Base-by-base conservation (phyloP, 2,797 vertebrate genomes). In the Telmatherina bonti region DNA sequence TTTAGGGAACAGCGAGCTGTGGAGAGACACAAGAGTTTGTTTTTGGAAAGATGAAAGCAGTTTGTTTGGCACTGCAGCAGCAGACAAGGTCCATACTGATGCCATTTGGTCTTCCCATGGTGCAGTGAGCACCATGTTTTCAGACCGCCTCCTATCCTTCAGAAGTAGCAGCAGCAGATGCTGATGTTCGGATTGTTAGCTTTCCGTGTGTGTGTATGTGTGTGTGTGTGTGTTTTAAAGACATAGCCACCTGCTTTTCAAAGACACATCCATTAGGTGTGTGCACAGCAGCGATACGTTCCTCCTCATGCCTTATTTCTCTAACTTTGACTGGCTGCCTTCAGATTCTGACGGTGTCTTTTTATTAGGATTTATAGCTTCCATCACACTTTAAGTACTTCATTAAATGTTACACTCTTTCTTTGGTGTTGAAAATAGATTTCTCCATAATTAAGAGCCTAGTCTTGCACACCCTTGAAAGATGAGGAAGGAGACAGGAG, bases 101-200 rank as follows among this genome's bases (percentile, higher is more conserved):
- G 60, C 66, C 77, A 79, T 76, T 79, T 83, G 88, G 77, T 77
- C 66, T 49, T 78, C 79, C 74, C 67, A 74, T 67, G 74, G 76
- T 83, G 78, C 87, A 85, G 67, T 72, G 84, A 84, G 79, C 82
- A 81, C 22, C 59, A 5, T 20, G 20, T 4, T n/a, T 47, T 22
- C 55, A 4, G 58, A 36, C 85, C 57, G 62, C 84, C 83, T 82
- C 64, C 59, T 55, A 31, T 43, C 69, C 67, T 52, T 78, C 68
- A 72, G 72, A 82, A 77, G 60, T 62, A 58, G 78, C 27, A 30
- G 22, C 49, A 81, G 71, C 86, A 89, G 88, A 89, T 89, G 88
- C 74, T 86, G 68, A 74, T 85, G 72, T 83, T 83, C 75, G 81
- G 49, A 70, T 67, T 38, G 74, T 27, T 67, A 52, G 51, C 30